These are phyloP conservation scores for Chanos chanos DNA, from an alignment of 2,797 vertebrate genomes.

Conservation along the genomic window DNA sequence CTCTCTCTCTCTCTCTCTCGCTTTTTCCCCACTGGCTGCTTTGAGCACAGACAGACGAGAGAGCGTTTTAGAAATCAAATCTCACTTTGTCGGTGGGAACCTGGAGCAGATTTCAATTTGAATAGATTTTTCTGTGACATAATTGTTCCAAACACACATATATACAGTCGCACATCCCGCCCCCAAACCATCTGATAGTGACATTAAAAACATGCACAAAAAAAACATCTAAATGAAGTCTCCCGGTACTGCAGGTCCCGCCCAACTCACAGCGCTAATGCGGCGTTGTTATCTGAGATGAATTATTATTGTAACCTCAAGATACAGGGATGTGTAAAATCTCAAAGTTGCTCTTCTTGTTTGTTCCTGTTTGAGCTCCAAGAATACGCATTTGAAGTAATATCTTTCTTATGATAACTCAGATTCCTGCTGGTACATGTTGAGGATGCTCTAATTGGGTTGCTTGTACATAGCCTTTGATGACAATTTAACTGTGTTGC, in stretches of 20 bases:
- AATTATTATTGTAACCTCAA: too few species aligned
- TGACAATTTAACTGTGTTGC: too few species aligned
- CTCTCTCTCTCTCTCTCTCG: constrained; percentile 58
- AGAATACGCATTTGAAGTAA: too few species aligned
- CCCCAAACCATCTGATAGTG: constrained; percentile 17
- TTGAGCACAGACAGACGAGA: constrained; percentile 68
- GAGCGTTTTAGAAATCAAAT: constrained; percentile 78
- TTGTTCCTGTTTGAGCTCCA: too few species aligned
- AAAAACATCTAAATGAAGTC: constrained; percentile 1
- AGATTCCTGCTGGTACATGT: too few species aligned
- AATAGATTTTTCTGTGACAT: constrained; percentile 62
- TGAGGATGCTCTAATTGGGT: too few species aligned
- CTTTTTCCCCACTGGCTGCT: constrained; percentile 64
- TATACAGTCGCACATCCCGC: constrained; percentile 20
- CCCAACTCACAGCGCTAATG: too few species aligned
- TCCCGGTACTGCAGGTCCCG: not conserved
- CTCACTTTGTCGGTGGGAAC: constrained; percentile 70
- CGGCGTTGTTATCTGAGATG: constrained; percentile 53
- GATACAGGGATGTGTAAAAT: too few species aligned
- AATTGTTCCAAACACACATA: constrained; percentile 58
- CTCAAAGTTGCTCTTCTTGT: too few species aligned
- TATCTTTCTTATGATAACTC: too few species aligned
- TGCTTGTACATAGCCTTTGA: too few species aligned
- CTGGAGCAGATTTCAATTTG: constrained; percentile 65
- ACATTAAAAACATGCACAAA: constrained; percentile 18